A percentile compares a stretch with the other conserved stretches of the same genome.
Evolutionary conservation across 2,797 vertebrate genomes (phyloP).

Genomic region (Spinus pinus): DNA sequence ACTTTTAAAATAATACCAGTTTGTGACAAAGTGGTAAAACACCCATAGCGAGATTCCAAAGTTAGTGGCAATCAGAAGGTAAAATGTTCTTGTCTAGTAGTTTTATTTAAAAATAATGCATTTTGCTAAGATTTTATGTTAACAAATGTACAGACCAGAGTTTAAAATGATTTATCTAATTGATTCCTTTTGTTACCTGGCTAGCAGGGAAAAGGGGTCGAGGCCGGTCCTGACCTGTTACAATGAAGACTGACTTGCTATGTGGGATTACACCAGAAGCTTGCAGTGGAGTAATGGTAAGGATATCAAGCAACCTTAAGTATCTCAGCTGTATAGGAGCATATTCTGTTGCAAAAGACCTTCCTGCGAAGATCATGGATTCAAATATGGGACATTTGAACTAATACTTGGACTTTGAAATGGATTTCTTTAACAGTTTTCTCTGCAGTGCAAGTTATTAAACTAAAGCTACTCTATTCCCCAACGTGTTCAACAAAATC

Average conservation of each 20-base stretch:
- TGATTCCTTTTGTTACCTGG: conserved; percentile 98
- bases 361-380: conserved; percentile 85
- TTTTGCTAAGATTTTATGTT: conserved; percentile 71
- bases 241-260: conserved; percentile 94
- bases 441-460: conserved; percentile 88
- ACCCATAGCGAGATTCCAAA: conserved; percentile 39
- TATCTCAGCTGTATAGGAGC: conserved; percentile 92
- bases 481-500: conserved; percentile 82
- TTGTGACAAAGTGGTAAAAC: conserved; percentile 69
- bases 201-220: conserved; percentile 96
- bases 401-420: conserved; percentile 87
- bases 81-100: conserved; percentile 66
- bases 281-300: conserved; percentile 92
- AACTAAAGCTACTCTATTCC: conserved; percentile 85
- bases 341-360: conserved; percentile 86
- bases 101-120: conserved; percentile 60
- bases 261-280: conserved; percentile 92
- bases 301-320: conserved; percentile 89
- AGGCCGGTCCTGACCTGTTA: conserved; percentile 92
- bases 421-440: conserved; percentile 87
- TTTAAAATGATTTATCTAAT: conserved; percentile 88
- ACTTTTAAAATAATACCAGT: conserved; percentile 74
- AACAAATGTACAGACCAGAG: conserved; percentile 76
- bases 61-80: conserved; percentile 68
- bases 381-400: conserved; percentile 85